A percentile compares a stretch with the other conserved stretches of the same genome.
These are phyloP conservation scores for Atethmia centrago DNA, from an alignment of 2,888 invertebrate genomes.

Conservation along the genomic window DNA sequence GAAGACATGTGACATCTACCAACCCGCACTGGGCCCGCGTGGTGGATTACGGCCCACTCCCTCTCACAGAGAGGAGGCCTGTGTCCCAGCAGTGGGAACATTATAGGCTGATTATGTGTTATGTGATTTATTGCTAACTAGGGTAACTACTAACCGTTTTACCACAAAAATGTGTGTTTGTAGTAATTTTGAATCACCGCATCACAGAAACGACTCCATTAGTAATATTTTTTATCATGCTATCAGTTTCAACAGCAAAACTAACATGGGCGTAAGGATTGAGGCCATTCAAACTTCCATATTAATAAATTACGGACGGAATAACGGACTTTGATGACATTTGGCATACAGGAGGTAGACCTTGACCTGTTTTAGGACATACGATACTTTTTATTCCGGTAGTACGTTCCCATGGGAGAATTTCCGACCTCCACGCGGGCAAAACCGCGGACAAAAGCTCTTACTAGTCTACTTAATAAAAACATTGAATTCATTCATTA, in stretches of 20 bases:
- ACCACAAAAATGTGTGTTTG: neutral
- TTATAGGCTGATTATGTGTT: too few species aligned
- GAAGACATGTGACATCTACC: too few species aligned
- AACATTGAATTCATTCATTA: neutral
- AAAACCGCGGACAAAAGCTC: neutral
- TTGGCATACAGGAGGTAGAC: neutral
- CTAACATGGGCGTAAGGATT: neutral
- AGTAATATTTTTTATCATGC: slow-evolving; percentile 9
- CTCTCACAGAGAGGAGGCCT: too few species aligned
- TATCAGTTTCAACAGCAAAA: slow-evolving; percentile 28
- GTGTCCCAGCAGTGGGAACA: too few species aligned
- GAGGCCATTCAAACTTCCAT: neutral
- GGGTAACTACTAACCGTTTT: neutral
- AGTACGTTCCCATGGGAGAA: neutral
- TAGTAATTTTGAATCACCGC: slow-evolving; percentile 6
- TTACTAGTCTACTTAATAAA: neutral
- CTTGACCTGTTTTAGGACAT: neutral
- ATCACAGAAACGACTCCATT: neutral
- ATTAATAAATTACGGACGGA: too few species aligned
- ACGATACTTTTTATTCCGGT: neutral
- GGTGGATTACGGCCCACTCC: too few species aligned
- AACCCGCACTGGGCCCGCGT: too few species aligned
- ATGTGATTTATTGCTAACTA: neutral
- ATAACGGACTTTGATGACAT: too few species aligned
- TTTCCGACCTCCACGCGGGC: neutral